Evolutionary conservation across 2,113 vertebrate species (phyloP).

Genomic region (Sceloporus tristichus): DNA sequence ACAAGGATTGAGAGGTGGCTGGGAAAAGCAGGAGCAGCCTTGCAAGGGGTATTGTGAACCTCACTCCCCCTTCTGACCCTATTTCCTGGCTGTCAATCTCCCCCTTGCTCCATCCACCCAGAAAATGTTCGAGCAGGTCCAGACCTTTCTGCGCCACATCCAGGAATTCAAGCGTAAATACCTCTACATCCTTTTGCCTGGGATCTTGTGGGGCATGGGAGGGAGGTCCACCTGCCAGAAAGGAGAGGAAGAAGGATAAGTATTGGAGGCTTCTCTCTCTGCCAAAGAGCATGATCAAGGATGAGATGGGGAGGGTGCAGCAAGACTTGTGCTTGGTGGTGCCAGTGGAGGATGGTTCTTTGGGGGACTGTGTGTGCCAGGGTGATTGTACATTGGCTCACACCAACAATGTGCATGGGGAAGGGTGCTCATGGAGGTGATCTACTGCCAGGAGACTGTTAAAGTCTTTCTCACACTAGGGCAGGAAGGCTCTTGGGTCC

Average conservation of each 20-base stretch:
- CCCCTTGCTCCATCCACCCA: background rate
- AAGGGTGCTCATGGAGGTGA: no score
- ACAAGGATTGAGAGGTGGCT: background rate
- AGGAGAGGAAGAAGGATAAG: background rate
- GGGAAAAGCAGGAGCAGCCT: background rate
- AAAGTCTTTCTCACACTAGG: background rate
- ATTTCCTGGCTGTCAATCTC: no score
- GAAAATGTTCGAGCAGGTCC: conserved; percentile 40
- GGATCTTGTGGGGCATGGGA: background rate
- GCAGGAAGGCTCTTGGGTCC: background rate
- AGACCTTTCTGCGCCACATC: conserved; percentile 34
- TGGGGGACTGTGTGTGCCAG: no score
- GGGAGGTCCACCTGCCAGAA: background rate
- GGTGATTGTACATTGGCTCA: background rate
- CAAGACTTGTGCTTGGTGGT: background rate
- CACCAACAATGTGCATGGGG: background rate
- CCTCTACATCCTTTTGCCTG: background rate
- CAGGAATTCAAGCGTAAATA: conserved; percentile 48
- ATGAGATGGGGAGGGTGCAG: background rate
- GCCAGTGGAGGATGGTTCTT: no score
- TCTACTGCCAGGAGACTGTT: background rate
- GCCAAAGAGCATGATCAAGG: background rate
- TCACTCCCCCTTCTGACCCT: background rate
- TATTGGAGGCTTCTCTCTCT: background rate
- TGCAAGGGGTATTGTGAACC: background rate